These are phyloP conservation scores for Cygnus olor DNA, from an alignment of 2,797 vertebrate genomes.

Conservation along the genomic window DNA sequence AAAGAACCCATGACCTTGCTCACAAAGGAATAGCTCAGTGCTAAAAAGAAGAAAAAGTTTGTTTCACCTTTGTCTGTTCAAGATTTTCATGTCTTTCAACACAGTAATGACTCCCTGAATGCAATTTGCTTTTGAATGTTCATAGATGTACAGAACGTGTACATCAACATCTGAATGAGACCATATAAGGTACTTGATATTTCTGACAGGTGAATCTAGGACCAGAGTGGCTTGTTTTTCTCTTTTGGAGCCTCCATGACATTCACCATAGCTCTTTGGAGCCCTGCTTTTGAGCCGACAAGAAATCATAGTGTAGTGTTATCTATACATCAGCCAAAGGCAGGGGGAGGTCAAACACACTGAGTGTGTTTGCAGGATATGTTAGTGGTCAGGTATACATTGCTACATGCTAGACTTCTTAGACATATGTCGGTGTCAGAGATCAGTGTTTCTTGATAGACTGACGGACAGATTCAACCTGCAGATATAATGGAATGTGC, in stretches of 20 bases:
- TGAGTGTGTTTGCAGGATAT: not conserved
- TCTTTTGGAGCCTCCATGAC: not conserved
- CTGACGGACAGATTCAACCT: not conserved
- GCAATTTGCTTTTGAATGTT: not conserved
- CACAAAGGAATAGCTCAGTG: not conserved
- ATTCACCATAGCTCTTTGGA: not conserved
- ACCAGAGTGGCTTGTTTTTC: not conserved
- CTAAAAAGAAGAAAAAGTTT: not conserved
- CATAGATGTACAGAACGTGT: not conserved
- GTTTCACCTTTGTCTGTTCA: not conserved
- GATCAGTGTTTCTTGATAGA: not conserved
- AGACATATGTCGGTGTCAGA: not conserved
- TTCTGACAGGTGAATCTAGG: not conserved
- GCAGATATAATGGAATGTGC: not conserved
- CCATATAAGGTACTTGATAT: rapidly evolving
- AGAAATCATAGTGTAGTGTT: rapidly evolving
- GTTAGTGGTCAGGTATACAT: not conserved
- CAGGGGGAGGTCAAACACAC: too few relatives aligned
- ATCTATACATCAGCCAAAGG: not conserved
- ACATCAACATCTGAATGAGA: not conserved
- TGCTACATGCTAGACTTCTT: not conserved
- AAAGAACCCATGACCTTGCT: not conserved
- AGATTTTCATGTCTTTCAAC: not conserved
- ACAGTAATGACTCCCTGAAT: not conserved
- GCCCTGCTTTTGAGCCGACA: not conserved